Percentiles rank a stretch among this genome's conserved stretches.
Evolutionary conservation across 2,888 invertebrate genomes (phyloP).

Genomic region (Plemyria rubiginata): DNA sequence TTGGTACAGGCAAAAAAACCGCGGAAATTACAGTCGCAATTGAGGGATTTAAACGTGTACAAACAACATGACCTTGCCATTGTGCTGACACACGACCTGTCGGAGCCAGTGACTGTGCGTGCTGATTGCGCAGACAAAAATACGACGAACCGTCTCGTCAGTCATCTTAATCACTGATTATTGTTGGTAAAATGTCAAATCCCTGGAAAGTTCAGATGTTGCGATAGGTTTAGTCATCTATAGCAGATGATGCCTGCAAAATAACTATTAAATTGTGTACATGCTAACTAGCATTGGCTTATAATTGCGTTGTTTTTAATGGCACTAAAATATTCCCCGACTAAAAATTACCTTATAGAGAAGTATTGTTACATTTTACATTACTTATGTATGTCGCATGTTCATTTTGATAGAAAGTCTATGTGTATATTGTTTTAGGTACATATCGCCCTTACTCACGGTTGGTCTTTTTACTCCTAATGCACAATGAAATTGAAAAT

Average conservation of each 20-base stretch:
- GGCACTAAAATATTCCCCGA: background rate
- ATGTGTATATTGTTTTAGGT: too few species aligned
- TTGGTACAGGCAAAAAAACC: constrained; percentile 37
- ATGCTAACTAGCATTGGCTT: background rate
- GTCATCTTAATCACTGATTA: constrained; percentile 27
- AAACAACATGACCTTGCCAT: constrained; percentile 59
- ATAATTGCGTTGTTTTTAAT: background rate
- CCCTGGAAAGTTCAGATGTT: constrained; percentile 26
- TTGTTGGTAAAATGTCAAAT: constrained; percentile 30
- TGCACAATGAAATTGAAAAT: background rate
- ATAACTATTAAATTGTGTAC: constrained; percentile 1
- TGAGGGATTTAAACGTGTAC: constrained; percentile 50
- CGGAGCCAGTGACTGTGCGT: constrained; percentile 62
- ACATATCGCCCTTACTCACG: background rate
- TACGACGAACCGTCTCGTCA: constrained; percentile 17
- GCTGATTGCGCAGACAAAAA: constrained; percentile 27
- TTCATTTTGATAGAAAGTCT: too few species aligned
- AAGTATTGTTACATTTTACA: too few species aligned
- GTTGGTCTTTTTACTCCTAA: background rate
- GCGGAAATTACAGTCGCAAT: constrained; percentile 48
- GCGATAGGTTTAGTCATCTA: constrained; percentile 24
- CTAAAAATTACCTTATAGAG: background rate
- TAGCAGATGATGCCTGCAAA: constrained; percentile 2
- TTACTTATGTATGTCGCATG: too few species aligned
- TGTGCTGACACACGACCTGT: constrained; percentile 56